A percentile compares a stretch with the other conserved stretches of the same genome.
These are phyloP conservation scores for Takifugu flavidus DNA, from an alignment of 2,113 vertebrate species.

Conservation along the genomic window DNA sequence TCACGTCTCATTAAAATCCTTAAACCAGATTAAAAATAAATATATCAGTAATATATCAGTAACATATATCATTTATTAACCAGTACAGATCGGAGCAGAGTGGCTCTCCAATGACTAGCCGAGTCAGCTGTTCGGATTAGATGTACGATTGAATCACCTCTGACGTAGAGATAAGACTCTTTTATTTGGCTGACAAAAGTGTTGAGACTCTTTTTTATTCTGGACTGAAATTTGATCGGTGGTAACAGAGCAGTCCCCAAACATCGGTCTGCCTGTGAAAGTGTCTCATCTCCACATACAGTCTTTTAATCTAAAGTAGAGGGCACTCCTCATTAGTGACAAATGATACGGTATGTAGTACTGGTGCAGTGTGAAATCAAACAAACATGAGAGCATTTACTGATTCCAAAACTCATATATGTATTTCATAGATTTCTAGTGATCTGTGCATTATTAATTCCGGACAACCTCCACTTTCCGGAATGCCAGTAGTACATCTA, in stretches of 20 bases:
- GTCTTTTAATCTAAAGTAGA: slow-evolving; percentile 4
- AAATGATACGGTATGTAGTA: neutral
- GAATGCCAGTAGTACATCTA: neutral
- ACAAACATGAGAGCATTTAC: too few species aligned
- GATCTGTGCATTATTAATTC: too few species aligned
- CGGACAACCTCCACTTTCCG: neutral
- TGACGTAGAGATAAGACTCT: slow-evolving; percentile 69
- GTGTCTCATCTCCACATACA: slow-evolving; percentile 23
- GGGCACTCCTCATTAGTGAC: slow-evolving; percentile 15
- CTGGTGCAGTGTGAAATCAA: too few species aligned
- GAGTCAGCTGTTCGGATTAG: slow-evolving; percentile 62
- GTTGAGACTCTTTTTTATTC: slow-evolving; percentile 67
- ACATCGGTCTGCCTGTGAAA: slow-evolving; percentile 44
- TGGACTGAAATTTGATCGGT: slow-evolving; percentile 65
- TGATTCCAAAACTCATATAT: too few species aligned
- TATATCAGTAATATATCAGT: too few species aligned
- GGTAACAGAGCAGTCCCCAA: slow-evolving; percentile 59
- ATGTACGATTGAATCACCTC: slow-evolving; percentile 44
- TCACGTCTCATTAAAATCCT: too few species aligned
- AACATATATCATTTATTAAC: too few species aligned
- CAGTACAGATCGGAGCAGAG: too few species aligned
- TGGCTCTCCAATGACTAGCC: neutral
- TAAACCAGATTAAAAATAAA: too few species aligned
- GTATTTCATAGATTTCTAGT: too few species aligned
- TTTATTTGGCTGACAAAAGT: slow-evolving; percentile 71